Conservation (phyloP, 2,797 vertebrate genomes). For the Buphagus erythrorhynchus region DNA sequence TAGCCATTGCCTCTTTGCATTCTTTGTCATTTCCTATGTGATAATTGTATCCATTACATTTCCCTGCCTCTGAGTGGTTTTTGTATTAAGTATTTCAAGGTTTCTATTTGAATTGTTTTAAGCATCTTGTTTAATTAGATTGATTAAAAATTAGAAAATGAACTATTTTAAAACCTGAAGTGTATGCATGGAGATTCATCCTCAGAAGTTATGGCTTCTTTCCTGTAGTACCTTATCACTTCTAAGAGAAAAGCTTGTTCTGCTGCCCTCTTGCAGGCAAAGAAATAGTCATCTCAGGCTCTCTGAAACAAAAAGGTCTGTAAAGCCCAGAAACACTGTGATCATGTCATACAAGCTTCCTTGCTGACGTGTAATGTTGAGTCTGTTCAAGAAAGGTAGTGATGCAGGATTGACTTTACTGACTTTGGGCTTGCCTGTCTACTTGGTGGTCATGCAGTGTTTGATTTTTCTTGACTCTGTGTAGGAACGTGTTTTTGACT, state of each 20-base stretch:
- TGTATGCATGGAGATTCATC: not conserved
- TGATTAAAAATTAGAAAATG: not conserved
- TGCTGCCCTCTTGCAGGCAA: not conserved
- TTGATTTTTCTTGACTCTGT: not conserved
- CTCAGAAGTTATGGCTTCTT: not conserved
- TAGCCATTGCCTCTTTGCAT: not conserved
- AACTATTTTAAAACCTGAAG: not conserved
- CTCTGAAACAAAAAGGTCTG: not conserved
- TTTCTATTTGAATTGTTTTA: not conserved
- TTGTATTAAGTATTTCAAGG: not conserved
- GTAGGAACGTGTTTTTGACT: not conserved
- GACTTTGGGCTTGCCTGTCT: not conserved
- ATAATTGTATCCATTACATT: not conserved
- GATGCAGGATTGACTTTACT: not conserved
- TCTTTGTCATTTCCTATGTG: not conserved
- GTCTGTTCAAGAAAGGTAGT: not conserved
- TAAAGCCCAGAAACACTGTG: not conserved
- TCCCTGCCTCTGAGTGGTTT: not conserved
- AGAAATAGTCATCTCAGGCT: not conserved
- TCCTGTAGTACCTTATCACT: not conserved
- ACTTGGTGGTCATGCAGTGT: not conserved
- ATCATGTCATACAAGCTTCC: not conserved
- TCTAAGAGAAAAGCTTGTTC: not conserved
- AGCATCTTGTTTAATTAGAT: not conserved
- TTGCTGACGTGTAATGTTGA: not conserved